phyloP scores from a whole-genome alignment of 64 coral and sea anemone genomes.

The Montipora efflorescens region DNA sequence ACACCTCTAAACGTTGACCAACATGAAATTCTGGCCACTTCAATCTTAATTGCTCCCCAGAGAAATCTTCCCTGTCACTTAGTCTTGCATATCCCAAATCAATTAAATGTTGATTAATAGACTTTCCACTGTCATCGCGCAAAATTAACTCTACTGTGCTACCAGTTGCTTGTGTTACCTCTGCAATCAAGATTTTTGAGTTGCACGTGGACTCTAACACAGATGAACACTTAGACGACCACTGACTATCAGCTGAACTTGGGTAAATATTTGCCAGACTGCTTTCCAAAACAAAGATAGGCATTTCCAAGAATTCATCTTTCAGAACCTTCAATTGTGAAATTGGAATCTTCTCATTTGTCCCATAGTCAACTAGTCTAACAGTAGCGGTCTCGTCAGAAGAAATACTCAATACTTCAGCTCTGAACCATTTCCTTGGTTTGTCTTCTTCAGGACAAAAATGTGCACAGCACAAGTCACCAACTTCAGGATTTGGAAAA shows the following conservation, averaged over 20 bases:
- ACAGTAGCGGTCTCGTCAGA: conserved; percentile 47
- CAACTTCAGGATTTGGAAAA: conserved; percentile 18
- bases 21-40: conserved; percentile 1
- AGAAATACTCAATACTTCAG: conserved; percentile 32
- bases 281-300: conserved; percentile 81
- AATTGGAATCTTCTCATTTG: conserved; percentile 70
- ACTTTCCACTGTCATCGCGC: conserved; percentile 74
- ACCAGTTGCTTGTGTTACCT: conserved; percentile 33
- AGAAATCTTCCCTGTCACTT: conserved; percentile 13
- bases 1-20: not conserved
- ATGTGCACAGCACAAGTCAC: conserved; percentile 6
- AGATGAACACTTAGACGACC: conserved; percentile 69
- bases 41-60: not conserved
- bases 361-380: conserved; percentile 92
- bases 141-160: conserved; percentile 77
- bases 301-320: conserved; percentile 61
- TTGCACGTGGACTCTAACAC: conserved; percentile 74
- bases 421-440: conserved; percentile 60
- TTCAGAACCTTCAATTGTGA: conserved; percentile 76
- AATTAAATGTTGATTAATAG: conserved; percentile 76
- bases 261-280: conserved; percentile 55
- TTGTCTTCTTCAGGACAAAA: conserved; percentile 59
- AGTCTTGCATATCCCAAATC: conserved; percentile 85
- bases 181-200: conserved; percentile 75
- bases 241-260: conserved; percentile 39